These are phyloP conservation scores for Lasioglossum vierecki DNA, from an alignment of 2,888 invertebrate genomes.

Conservation along the genomic window DNA sequence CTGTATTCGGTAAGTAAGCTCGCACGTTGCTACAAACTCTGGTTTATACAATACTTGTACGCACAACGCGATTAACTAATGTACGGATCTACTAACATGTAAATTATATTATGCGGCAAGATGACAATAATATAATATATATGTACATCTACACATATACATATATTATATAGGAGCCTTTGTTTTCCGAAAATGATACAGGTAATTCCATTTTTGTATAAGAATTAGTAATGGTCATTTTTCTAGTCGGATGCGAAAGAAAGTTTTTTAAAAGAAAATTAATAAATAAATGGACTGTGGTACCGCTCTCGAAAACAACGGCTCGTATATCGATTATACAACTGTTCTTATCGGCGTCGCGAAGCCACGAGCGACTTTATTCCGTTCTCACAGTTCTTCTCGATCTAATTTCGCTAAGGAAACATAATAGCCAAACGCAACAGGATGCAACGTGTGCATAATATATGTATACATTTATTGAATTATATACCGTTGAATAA, in stretches of 20 bases:
- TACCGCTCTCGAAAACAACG: too few species aligned
- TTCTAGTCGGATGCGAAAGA: too few species aligned
- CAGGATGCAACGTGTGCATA: slow-evolving; percentile 67
- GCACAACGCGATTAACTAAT: background rate
- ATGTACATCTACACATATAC: background rate
- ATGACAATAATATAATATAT: background rate
- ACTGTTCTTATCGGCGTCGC: background rate
- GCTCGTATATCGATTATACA: background rate
- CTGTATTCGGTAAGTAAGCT: slow-evolving; percentile 4
- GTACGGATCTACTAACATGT: background rate
- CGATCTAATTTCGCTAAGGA: slow-evolving; percentile 43
- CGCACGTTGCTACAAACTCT: background rate
- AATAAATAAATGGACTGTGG: too few species aligned
- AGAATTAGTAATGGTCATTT: too few species aligned
- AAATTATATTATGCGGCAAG: background rate
- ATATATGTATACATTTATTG: slow-evolving; percentile 58
- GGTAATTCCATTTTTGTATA: too few species aligned
- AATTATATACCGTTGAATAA: slow-evolving; percentile 71
- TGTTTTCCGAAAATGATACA: too few species aligned
- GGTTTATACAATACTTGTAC: background rate
- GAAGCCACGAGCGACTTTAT: background rate
- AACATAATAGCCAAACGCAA: slow-evolving; percentile 72
- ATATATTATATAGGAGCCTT: too few species aligned
- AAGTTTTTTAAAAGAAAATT: too few species aligned
- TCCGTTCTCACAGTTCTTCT: background rate